A percentile compares a stretch with the other conserved stretches of the same genome.
These are phyloP conservation scores for Mormyrus lacerda DNA, from an alignment of 2,113 vertebrate genomes.

Conservation along the genomic window DNA sequence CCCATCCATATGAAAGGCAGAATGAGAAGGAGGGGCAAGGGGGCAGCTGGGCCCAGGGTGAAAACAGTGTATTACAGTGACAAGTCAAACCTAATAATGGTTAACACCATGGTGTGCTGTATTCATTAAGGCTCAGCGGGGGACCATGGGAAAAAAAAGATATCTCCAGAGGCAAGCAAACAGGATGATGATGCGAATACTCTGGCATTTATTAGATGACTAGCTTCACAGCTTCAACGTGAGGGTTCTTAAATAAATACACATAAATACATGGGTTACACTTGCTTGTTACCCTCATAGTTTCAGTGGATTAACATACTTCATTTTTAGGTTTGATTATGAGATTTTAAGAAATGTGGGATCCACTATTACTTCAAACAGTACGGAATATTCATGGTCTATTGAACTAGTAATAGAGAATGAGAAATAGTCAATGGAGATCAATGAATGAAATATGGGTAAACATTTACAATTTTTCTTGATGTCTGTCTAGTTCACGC, in stretches of 20 bases:
- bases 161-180: slow-evolving; percentile 46
- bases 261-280: background rate
- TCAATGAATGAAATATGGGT: background rate
- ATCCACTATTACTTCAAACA: background rate
- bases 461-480: background rate
- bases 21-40: slow-evolving; percentile 34
- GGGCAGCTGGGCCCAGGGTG: slow-evolving; percentile 29
- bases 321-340: background rate
- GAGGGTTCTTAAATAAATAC: background rate
- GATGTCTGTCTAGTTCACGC: background rate
- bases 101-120: slow-evolving; percentile 45
- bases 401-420: background rate
- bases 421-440: background rate
- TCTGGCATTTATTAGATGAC: background rate
- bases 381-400: background rate
- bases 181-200: slow-evolving; percentile 30
- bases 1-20: slow-evolving; percentile 71
- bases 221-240: background rate
- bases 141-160: slow-evolving; percentile 49
- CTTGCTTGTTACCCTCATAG: background rate
- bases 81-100: slow-evolving; percentile 22
- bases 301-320: background rate
- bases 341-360: background rate
- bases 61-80: slow-evolving; percentile 34
- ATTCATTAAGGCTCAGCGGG: slow-evolving; percentile 63